phyloP scores from a whole-genome alignment of 53 echinoderm and acorn worm genomes.

The Stichopus horrens region DNA sequence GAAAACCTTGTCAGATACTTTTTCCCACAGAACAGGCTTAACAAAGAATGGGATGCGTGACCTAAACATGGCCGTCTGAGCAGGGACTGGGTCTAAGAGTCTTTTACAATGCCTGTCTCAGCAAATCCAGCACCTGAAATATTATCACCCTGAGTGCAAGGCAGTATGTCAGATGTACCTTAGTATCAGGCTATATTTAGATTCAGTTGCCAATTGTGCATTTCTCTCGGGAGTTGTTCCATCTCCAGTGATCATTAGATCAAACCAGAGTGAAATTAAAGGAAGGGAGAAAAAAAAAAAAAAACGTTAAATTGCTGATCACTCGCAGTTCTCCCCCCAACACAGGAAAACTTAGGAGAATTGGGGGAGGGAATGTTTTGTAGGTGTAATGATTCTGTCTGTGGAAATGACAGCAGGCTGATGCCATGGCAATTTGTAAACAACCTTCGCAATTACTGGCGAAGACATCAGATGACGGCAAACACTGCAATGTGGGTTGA shows the following conservation, averaged over 20 bases:
- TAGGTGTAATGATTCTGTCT: neutral
- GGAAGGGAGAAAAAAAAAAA: neutral
- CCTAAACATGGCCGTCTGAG: neutral
- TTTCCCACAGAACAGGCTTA: neutral
- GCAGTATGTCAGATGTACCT: slow-evolving; percentile 26
- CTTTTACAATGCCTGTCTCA: neutral
- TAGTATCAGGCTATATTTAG: slow-evolving; percentile 33
- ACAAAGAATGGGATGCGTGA: neutral
- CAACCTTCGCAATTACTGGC: neutral
- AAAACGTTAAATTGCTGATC: neutral
- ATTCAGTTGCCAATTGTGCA: slow-evolving; percentile 31
- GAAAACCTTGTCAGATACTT: neutral
- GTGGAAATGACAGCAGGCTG: neutral
- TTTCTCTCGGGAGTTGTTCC: slow-evolving; percentile 34
- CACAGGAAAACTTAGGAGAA: neutral
- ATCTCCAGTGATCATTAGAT: slow-evolving; percentile 42
- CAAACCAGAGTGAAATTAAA: slow-evolving; percentile 6
- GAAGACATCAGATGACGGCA: neutral
- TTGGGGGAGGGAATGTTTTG: neutral
- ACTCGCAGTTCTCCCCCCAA: neutral
- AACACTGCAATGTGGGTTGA: neutral
- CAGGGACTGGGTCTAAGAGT: neutral
- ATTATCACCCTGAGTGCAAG: slow-evolving; percentile 27
- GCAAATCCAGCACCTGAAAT: slow-evolving; percentile 5
- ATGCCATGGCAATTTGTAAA: slow-evolving; percentile 34